Evolutionary conservation across 2,797 vertebrate genomes (phyloP).

Genomic region (Ciconia nigra): DNA sequence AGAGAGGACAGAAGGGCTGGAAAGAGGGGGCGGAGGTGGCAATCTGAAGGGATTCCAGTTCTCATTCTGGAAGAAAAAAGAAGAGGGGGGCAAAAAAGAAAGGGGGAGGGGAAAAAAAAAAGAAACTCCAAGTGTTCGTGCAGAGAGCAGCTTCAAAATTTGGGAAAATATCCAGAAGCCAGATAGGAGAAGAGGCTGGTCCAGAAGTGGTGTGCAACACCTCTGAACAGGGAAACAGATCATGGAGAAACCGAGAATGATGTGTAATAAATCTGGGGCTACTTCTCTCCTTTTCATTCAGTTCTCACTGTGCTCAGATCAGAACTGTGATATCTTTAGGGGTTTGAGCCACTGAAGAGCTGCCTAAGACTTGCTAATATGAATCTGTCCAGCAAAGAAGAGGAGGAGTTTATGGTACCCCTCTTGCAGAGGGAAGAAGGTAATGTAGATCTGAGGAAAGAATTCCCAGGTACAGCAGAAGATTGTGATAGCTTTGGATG

Average conservation of each 20-base stretch:
- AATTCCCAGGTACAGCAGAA: not conserved
- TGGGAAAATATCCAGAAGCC: not conserved
- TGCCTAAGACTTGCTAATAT: not conserved
- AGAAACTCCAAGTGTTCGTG: not conserved
- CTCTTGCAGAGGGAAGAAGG: not conserved
- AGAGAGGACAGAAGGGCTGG: not conserved
- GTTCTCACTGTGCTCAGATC: not conserved
- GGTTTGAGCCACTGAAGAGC: not conserved
- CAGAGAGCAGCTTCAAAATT: not conserved
- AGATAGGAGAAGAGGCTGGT: not conserved
- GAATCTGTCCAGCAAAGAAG: not conserved
- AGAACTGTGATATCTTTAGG: not conserved
- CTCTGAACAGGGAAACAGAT: not conserved
- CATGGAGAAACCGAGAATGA: not conserved
- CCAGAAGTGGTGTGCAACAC: not conserved
- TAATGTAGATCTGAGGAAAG: not conserved
- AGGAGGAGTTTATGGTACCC: not conserved
- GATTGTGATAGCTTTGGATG: not conserved
- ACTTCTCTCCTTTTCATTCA: not conserved
- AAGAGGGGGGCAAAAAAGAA: not conserved
- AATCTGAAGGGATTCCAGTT: not conserved
- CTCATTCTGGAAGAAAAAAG: not conserved
- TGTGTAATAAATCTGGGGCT: not conserved
- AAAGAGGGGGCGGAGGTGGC: not conserved
- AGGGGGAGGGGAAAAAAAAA: no score